phyloP scores from a whole-genome alignment of 1,140 invertebrate species.

The fruit fly (Drosophila melanogaster) region DNA sequence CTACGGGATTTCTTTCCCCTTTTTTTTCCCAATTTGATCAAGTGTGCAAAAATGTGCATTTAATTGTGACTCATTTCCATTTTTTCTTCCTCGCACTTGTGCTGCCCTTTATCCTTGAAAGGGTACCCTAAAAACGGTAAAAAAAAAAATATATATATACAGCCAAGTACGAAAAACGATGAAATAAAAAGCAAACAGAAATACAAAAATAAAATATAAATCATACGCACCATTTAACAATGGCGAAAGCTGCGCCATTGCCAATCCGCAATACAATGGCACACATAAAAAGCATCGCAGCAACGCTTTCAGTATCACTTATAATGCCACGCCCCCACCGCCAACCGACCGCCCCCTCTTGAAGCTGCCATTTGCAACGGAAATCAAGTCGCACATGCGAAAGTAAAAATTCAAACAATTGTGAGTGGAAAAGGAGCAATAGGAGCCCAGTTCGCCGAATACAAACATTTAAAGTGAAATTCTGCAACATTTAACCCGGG shows the following conservation, averaged over 20 bases:
- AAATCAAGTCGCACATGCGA: conserved; percentile 81
- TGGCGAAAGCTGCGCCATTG: conserved; percentile 61
- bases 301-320: conserved; percentile 79
- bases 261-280: conserved; percentile 73
- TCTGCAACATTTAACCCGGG: conserved; percentile 73
- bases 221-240: conserved; percentile 82
- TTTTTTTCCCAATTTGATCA: conserved; percentile 21
- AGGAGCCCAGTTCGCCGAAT: conserved; percentile 2
- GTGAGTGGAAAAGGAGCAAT: conserved; percentile 6
- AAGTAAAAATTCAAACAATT: conserved; percentile 81
- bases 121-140: conserved; percentile 22
- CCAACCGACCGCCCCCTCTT: neutral
- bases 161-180: conserved; percentile 34
- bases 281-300: conserved; percentile 62
- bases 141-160: conserved; percentile 13
- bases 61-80: conserved; percentile 62
- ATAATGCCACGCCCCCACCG: conserved; percentile 52
- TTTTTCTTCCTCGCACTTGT: conserved; percentile 16
- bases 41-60: conserved; percentile 57
- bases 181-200: conserved; percentile 41
- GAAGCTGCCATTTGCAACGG: conserved; percentile 73
- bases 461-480: conserved; percentile 62
- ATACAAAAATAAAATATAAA: conserved; percentile 79
- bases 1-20: conserved; percentile 5
- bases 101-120: conserved; percentile 9